Conservation (phyloP, 2,113 vertebrate genomes). For the Ellobius talpinus region DNA sequence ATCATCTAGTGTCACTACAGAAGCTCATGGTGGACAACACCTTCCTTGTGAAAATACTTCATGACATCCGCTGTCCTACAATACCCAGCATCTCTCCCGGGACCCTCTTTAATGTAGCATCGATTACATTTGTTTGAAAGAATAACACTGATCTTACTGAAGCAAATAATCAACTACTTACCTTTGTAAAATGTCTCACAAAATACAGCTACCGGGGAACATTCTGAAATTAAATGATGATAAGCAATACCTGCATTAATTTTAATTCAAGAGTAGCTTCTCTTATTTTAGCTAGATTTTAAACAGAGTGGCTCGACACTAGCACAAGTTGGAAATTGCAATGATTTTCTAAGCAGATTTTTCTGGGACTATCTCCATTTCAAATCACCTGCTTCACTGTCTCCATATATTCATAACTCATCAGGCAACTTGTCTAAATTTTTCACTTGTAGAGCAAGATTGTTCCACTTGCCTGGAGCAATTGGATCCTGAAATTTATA, state of each 20-base stretch:
- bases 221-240: conserved; percentile 26
- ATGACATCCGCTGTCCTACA: not conserved
- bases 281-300: not conserved
- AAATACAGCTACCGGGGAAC: not conserved
- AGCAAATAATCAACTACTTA: not conserved
- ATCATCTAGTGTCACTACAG: too few relatives aligned
- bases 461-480: not conserved
- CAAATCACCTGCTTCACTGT: not conserved
- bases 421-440: not conserved
- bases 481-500: not conserved
- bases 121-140: not conserved
- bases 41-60: not conserved
- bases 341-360: not conserved
- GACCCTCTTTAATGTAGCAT: not conserved
- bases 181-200: conserved; percentile 27
- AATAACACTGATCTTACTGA: not conserved
- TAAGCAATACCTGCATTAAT: not conserved
- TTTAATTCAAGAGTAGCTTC: not conserved
- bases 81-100: not conserved
- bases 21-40: not conserved
- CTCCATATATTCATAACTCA: not conserved
- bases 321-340: not conserved
- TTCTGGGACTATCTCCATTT: conserved; percentile 38
- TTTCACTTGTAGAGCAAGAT: conserved; percentile 6
- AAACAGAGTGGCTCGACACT: not conserved